Evolutionary conservation across 1,140 invertebrate species (phyloP).

Genomic region (Papilio polyxenes): DNA sequence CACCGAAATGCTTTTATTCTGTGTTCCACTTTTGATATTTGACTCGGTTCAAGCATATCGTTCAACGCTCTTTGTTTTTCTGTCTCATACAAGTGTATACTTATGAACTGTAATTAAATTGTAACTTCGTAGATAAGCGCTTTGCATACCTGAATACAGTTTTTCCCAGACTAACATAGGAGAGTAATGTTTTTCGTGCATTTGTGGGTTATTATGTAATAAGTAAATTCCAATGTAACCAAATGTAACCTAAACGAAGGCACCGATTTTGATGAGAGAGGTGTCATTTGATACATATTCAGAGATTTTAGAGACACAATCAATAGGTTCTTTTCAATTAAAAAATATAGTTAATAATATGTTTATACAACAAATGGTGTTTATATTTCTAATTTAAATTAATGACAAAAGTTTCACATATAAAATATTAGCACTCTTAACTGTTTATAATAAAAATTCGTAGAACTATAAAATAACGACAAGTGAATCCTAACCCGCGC

Average conservation of each 20-base stretch:
- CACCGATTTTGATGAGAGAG: too few species aligned
- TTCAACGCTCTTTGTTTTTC: slow-evolving; percentile 26
- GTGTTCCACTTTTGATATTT: slow-evolving; percentile 35
- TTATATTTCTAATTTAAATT: neutral
- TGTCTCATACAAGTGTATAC: neutral
- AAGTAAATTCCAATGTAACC: too few species aligned
- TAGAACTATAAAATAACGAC: slow-evolving; percentile 1
- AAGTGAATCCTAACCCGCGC: neutral
- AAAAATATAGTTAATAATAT: neutral
- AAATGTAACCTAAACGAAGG: too few species aligned
- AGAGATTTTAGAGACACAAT: too few species aligned
- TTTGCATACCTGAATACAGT: neutral
- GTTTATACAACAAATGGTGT: neutral
- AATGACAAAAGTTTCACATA: neutral
- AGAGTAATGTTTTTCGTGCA: too few species aligned
- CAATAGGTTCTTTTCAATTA: too few species aligned
- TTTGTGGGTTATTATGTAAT: too few species aligned
- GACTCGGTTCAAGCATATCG: slow-evolving; percentile 26
- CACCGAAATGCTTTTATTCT: slow-evolving; percentile 26
- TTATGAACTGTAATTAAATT: neutral
- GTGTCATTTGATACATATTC: too few species aligned
- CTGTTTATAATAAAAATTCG: slow-evolving; percentile 13
- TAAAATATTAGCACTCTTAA: neutral
- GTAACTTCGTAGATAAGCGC: neutral
- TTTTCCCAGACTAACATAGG: too few species aligned